Conservation (phyloP, 37 sponge, comb jelly and placozoan species). For the Axinella damicornis region DNA sequence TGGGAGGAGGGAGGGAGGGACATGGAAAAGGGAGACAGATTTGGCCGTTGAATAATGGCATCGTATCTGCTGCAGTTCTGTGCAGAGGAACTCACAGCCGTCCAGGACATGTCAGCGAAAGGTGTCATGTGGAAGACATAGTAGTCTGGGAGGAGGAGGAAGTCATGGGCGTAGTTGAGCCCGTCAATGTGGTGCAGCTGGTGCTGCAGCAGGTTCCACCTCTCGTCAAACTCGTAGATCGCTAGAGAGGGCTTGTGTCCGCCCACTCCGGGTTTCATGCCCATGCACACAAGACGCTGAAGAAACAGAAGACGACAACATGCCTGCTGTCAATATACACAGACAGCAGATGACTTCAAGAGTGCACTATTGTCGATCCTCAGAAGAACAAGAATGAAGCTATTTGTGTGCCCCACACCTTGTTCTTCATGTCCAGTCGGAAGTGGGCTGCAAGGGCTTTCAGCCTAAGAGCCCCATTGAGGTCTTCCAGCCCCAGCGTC, state of each 20-base stretch:
- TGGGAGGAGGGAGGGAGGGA: too few relatives aligned
- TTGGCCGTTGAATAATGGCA: too few relatives aligned
- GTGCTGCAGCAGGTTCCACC: conserved; percentile 60
- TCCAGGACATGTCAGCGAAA: conserved; percentile 55
- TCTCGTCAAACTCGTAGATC: conserved; percentile 83
- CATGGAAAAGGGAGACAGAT: too few relatives aligned
- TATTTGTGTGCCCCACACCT: conserved; percentile 49
- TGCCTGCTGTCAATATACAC: too few relatives aligned
- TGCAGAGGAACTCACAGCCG: not conserved
- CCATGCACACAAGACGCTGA: conserved; percentile 78
- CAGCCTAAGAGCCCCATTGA: conserved; percentile 62
- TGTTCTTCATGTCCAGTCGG: conserved; percentile 76
- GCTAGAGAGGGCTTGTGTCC: conserved; percentile 59
- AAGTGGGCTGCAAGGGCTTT: conserved; percentile 87
- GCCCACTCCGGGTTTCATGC: conserved; percentile 59
- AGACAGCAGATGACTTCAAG: too few relatives aligned
- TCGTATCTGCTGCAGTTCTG: too few relatives aligned
- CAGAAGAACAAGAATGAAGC: not conserved
- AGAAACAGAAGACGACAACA: not conserved
- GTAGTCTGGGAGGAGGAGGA: conserved; percentile 84
- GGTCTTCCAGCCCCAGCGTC: conserved; percentile 80
- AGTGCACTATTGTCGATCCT: not conserved
- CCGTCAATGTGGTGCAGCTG: conserved; percentile 78
- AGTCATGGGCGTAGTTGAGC: conserved; percentile 91
- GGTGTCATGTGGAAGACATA: conserved; percentile 94